Evolutionary conservation across 2,888 invertebrate genomes (phyloP), one percentile per base, ranked within the genome.

Genomic region (Cynaeus angustus): DNA sequence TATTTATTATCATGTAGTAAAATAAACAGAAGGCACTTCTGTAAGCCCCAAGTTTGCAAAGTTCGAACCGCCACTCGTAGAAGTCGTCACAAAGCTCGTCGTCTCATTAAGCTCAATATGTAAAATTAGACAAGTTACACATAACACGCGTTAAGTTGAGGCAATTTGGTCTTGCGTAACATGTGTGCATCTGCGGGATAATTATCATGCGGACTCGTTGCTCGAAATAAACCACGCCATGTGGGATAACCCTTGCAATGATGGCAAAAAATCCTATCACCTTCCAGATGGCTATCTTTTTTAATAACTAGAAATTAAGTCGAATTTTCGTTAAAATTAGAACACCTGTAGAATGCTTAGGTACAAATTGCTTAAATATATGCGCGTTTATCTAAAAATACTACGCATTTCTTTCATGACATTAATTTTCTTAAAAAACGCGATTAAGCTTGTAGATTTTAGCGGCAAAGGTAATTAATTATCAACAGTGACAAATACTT

Each of bases 141-240:
- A 38, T 50, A 37, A 37, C 30, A 61, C 61, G 62, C 38, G 62
- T 26, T 41, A 50, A 58, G 28, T 56, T 64, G 59, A 59, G 50
- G 66, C 56, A 68, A 70, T 72, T 65, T 59, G 70, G 67, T 66
- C 72, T 73, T 74, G 66, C 68, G 58, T 70, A 74, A 74, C 74
- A 69, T 72, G 71, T 74, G 74, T 68, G 71, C 73, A 72, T 73
- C 74, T 73, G 70, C 65, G 71, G 72, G 53, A 41, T 64, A 53
- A 61, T 53, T 52, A 53, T 41, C 52, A 52, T 64, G 50, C 33
- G 50, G 52, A 70, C 70, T 68, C 70, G 72, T 71, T 68, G 71
- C 73, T 71, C 43, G 68, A 74, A 74, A 73, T 73, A 74, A 70
- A 72, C 61, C 50, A 37, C 67, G 33, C 52, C 59, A 67, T 56